phyloP scores from a whole-genome alignment of 2,797 vertebrate genomes.

The Propithecus perrieri region DNA sequence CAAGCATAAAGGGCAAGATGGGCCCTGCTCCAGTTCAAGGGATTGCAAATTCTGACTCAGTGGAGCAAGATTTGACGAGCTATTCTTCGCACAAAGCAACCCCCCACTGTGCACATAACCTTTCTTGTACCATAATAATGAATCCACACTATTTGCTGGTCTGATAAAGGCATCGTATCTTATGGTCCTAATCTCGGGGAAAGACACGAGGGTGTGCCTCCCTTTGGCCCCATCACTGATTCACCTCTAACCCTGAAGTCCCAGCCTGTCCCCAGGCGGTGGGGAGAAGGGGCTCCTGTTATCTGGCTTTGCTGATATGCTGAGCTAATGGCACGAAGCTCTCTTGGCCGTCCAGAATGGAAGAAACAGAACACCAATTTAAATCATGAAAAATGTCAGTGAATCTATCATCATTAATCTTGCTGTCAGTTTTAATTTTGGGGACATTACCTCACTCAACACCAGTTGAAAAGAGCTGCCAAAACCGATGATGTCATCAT shows the following conservation, averaged over 20 bases:
- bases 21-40: not conserved
- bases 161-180: not conserved
- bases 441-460: constrained; percentile 90
- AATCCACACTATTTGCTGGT: not conserved
- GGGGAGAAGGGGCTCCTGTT: constrained; percentile 38
- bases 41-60: constrained; percentile 16
- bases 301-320: constrained; percentile 66
- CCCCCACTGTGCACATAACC: not conserved
- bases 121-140: not conserved
- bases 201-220: constrained; percentile 33
- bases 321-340: constrained; percentile 76
- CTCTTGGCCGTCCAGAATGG: constrained; percentile 74
- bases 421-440: constrained; percentile 89
- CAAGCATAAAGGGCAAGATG: not conserved
- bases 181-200: not conserved
- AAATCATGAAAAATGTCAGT: constrained; percentile 83
- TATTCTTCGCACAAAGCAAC: not conserved
- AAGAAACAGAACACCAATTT: constrained; percentile 85
- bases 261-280: constrained; percentile 31
- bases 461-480: constrained; percentile 85
- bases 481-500: constrained; percentile 89
- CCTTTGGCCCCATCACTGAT: constrained; percentile 42
- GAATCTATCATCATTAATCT: constrained; percentile 89
- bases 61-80: not conserved
- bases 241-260: constrained; percentile 53